These are phyloP conservation scores for Masnerella sp. DNA, from an alignment of 2,888 invertebrate species.

Conservation along the genomic window DNA sequence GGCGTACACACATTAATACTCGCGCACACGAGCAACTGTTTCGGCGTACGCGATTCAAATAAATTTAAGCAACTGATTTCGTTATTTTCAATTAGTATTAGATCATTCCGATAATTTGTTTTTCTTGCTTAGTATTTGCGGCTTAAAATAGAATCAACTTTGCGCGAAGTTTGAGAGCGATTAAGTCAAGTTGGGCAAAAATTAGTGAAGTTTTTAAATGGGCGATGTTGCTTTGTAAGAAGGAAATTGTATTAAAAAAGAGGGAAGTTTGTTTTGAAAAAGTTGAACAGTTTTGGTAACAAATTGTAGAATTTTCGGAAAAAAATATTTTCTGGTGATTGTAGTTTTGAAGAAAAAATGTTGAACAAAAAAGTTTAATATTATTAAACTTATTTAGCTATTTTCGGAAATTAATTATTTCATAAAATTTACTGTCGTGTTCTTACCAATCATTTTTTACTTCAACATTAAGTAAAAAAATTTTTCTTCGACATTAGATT, in stretches of 20 bases:
- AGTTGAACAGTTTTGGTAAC: too few relatives aligned
- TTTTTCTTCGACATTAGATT: too few relatives aligned
- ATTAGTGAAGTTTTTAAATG: background rate
- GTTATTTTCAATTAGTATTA: background rate
- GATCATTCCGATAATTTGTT: background rate
- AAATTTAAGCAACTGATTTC: constrained; percentile 2
- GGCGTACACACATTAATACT: constrained; percentile 60
- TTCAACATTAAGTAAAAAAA: too few relatives aligned
- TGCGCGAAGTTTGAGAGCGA: background rate
- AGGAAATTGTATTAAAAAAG: background rate
- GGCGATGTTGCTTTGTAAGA: background rate
- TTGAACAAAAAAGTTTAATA: too few relatives aligned
- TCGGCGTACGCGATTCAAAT: constrained; percentile 7
- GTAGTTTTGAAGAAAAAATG: too few relatives aligned
- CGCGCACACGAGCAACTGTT: background rate
- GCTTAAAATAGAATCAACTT: constrained; percentile 3
- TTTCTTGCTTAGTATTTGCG: background rate
- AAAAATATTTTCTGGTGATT: too few relatives aligned
- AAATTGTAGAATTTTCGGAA: too few relatives aligned
- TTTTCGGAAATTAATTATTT: too few relatives aligned
- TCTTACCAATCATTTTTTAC: too few relatives aligned
- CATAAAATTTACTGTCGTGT: too few relatives aligned
- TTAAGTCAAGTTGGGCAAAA: background rate
- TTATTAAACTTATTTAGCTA: too few relatives aligned
- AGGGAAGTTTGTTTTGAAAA: too few relatives aligned